Evolutionary conservation across 2,888 invertebrate genomes (phyloP), one percentile per base, ranked within the genome.

Genomic region (Germaria angustata): DNA sequence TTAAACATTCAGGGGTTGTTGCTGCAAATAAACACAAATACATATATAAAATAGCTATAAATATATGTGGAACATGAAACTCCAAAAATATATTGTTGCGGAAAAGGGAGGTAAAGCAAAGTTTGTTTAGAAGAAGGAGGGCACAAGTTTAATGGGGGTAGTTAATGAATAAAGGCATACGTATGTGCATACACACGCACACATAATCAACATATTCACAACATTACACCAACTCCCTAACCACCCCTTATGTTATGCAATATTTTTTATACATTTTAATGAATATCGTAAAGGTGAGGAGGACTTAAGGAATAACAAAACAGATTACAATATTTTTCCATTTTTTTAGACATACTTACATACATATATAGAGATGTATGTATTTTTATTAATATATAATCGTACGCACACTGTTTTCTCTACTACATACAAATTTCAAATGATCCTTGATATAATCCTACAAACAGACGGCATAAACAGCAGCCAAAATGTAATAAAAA

Each of bases 1-100:
- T 76, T 53, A 72, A 77, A 77, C 32, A 41, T 53, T 41, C n/a
- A 24, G 49, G 81, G 77, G 77, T 81, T 81, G 81, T 68, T 81
- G 61, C 61, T 61, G 24, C 24, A 51, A 13, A 44, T 7, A 24
- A n/a, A 28, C 22, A 22, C 11, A 39, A 15, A 72, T 17, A 59
- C 13, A 36, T 24, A 34, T 39, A 28, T n/a, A 4, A 32, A 46
- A 9, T 39, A 68, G 24, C 17, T 8, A 9, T 17, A 44, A 46
- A 32, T 41, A 44, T 11, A 41, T 49, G 6, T 59, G n/a, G n/a
- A n/a, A 41, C 9, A 28, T 63, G 24, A 32, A 51, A 53, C 7
- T 15, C 9, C 2, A 28, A 53, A 53, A 11, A 34, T 63, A 57
- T 46, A 11, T 15, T 44, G 11, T 44, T 28, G 36, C 2, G 2